A percentile compares a stretch with the other conserved stretches of the same genome.
Evolutionary conservation across 2,797 vertebrate species (phyloP).

Genomic region (Ctenosaura bakeri): DNA sequence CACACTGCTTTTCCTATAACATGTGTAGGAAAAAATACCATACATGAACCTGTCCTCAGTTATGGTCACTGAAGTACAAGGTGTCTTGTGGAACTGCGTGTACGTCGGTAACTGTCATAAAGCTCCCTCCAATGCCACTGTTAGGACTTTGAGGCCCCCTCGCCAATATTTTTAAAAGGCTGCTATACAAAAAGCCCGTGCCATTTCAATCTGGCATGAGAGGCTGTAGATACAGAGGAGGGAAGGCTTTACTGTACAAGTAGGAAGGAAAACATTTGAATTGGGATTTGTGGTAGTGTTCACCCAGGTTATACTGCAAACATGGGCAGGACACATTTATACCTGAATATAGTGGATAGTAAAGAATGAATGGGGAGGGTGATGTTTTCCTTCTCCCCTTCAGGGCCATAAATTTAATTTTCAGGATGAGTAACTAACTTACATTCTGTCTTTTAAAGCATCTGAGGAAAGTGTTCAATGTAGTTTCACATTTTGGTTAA

Average conservation of each 20-base stretch:
- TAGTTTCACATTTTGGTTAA: not conserved
- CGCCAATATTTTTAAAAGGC: not conserved
- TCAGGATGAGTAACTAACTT: conserved; percentile 2
- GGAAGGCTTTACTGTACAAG: not conserved
- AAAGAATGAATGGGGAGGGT: not conserved
- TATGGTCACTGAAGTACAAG: not conserved
- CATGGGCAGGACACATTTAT: not conserved
- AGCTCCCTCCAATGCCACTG: not conserved
- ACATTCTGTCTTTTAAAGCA: conserved; percentile 8
- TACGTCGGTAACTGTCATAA: not conserved
- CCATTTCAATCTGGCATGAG: not conserved
- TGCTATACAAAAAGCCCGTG: not conserved
- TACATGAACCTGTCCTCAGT: not conserved
- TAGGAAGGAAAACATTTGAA: not conserved
- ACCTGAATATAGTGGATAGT: not conserved
- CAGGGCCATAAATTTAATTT: not conserved
- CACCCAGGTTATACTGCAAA: not conserved
- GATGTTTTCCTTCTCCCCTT: not conserved
- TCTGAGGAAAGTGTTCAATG: not conserved
- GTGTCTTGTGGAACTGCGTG: not conserved
- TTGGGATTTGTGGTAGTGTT: not conserved
- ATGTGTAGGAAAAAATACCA: not conserved
- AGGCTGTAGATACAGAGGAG: not conserved
- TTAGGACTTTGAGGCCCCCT: not conserved
- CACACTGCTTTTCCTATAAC: not conserved